These are phyloP conservation scores for Merodon equestris DNA, from an alignment of 2,888 invertebrate genomes.

Conservation along the genomic window DNA sequence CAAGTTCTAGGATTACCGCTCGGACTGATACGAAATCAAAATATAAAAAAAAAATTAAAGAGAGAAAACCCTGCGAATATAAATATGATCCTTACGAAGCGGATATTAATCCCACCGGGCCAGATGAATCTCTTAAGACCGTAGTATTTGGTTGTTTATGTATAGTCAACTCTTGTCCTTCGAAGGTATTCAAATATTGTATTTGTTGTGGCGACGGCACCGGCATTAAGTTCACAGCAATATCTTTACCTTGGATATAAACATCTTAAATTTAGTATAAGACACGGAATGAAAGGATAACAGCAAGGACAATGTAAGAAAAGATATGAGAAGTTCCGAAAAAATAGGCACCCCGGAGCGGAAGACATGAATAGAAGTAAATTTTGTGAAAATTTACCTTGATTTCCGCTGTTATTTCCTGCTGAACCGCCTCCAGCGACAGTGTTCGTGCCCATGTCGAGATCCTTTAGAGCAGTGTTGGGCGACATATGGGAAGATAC, in stretches of 20 bases:
- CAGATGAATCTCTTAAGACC: conserved; percentile 48
- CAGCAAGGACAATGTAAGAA: neutral
- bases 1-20: conserved; percentile 58
- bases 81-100: conserved; percentile 77
- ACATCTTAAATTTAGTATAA: neutral
- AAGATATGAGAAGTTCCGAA: neutral
- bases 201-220: conserved; percentile 98
- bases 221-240: conserved; percentile 88
- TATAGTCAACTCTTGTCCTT: conserved; percentile 97
- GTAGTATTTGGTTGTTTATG: conserved; percentile 96
- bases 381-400: conserved; percentile 67
- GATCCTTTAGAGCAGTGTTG: conserved; percentile 79
- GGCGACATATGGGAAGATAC: conserved; percentile 83
- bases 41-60: conserved; percentile 41
- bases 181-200: conserved; percentile 96
- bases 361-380: no score
- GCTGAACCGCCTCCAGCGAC: conserved; percentile 35
- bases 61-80: conserved; percentile 19
- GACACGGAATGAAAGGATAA: neutral
- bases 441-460: conserved; percentile 70
- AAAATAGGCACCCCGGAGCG: no score
- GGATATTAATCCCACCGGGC: conserved; percentile 53
- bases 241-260: conserved; percentile 53
- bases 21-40: conserved; percentile 38
- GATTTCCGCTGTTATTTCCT: conserved; percentile 57